Evolutionary conservation across 1,140 invertebrate species (phyloP).

Genomic region (Chrysopa pallens): DNA sequence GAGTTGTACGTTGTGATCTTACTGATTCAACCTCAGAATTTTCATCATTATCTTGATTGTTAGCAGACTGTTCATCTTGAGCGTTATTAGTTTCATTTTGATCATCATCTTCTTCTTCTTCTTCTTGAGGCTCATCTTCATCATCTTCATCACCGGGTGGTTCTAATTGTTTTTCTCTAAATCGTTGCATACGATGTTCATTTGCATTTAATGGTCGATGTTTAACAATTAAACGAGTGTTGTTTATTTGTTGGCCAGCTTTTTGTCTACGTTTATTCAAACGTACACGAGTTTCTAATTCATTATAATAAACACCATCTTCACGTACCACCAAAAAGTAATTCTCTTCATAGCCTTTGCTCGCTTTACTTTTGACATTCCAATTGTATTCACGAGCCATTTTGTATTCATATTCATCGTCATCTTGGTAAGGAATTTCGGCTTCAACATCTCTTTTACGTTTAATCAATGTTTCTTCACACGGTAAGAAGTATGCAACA

Average conservation of each 20-base stretch:
- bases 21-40: slow-evolving; percentile 10
- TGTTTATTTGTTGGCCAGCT: slow-evolving; percentile 48
- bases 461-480: slow-evolving; percentile 80
- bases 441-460: slow-evolving; percentile 61
- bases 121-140: slow-evolving; percentile 39
- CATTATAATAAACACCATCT: slow-evolving; percentile 90
- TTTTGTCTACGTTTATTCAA: slow-evolving; percentile 78
- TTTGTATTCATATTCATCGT: slow-evolving; percentile 87
- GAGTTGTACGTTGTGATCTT: slow-evolving; percentile 1
- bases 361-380: slow-evolving; percentile 97
- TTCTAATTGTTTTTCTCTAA: slow-evolving; percentile 73
- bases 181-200: slow-evolving; percentile 74
- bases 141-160: slow-evolving; percentile 54
- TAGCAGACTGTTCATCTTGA: slow-evolving; percentile 8
- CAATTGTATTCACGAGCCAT: slow-evolving; percentile 93
- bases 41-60: slow-evolving; percentile 24
- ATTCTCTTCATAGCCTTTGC: slow-evolving; percentile 95
- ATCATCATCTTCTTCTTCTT: slow-evolving; percentile 41
- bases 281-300: slow-evolving; percentile 87
- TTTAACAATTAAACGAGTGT: slow-evolving; percentile 73
- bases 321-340: slow-evolving; percentile 90
- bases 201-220: slow-evolving; percentile 73
- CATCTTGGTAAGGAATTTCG: slow-evolving; percentile 70
- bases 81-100: slow-evolving; percentile 25
- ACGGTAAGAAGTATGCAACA: slow-evolving; percentile 94